Percentiles rank a stretch among this genome's conserved stretches.
phyloP scores from a whole-genome alignment of 2,888 invertebrate species.

The Hirudinaria manillensis region DNA sequence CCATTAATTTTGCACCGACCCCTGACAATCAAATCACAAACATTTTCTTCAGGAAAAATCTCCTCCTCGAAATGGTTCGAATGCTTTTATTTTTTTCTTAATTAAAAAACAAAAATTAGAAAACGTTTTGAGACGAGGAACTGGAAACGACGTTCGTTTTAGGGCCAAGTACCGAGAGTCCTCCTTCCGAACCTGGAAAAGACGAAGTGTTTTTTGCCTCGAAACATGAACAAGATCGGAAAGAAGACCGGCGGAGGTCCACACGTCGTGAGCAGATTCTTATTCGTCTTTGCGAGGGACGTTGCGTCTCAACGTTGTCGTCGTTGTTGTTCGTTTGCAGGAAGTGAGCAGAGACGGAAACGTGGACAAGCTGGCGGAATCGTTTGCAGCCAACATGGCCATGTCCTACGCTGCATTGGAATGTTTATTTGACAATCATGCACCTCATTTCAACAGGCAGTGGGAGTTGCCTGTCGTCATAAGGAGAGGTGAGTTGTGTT shows the following conservation, averaged over 20 bases:
- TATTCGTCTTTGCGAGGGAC: too few relatives aligned
- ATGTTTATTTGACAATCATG: conserved; percentile 18
- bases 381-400: not conserved
- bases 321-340: not conserved
- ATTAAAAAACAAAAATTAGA: not conserved
- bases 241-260: too few relatives aligned
- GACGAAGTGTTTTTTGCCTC: too few relatives aligned
- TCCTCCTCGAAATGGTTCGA: conserved; percentile 4
- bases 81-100: not conserved
- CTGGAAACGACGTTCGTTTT: not conserved
- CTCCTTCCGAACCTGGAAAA: not conserved
- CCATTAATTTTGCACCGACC: not conserved
- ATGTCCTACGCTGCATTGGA: conserved; percentile 1
- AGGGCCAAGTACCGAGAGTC: not conserved
- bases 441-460: not conserved
- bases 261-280: too few relatives aligned
- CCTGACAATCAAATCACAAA: not conserved
- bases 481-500: not conserved
- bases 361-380: not conserved
- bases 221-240: too few relatives aligned
- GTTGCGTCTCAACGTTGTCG: too few relatives aligned
- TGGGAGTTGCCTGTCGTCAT: conserved; percentile 12
- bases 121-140: not conserved
- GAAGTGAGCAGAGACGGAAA: not conserved
- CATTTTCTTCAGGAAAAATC: not conserved